Conservation (phyloP, 1,140 invertebrate genomes). For the Conopomorpha cramerella region DNA sequence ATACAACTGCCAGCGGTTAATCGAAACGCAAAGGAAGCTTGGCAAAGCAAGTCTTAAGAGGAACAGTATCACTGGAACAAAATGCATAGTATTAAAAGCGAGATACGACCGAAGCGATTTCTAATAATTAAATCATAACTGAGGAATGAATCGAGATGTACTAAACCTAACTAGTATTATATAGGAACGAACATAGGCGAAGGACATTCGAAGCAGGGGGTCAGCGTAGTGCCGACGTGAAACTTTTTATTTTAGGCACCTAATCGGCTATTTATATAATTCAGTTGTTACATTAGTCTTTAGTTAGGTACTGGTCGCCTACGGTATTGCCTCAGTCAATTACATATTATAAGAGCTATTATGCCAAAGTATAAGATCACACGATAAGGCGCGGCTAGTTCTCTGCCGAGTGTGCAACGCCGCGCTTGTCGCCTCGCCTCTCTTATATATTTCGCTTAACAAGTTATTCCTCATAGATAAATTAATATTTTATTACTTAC, state of each 20-base stretch:
- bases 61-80: no score
- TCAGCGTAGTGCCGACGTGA: no score
- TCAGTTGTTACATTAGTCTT: no score
- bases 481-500: conserved; percentile 57
- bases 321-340: conserved; percentile 40
- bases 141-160: conserved; percentile 49
- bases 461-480: conserved; percentile 46
- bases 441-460: conserved; percentile 40
- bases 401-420: no score
- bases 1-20: no score
- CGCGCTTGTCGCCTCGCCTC: conserved; percentile 38
- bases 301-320: conserved; percentile 43
- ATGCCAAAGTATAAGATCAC: conserved; percentile 51
- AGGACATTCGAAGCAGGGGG: no score
- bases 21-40: no score
- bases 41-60: no score
- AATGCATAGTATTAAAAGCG: conserved; percentile 4
- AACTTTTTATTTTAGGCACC: no score
- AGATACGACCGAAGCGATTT: conserved; percentile 12
- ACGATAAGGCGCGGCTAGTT: no score
- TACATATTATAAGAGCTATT: conserved; percentile 44
- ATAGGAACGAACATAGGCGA: conserved; percentile 45
- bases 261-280: conserved; percentile 35
- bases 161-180: conserved; percentile 53
- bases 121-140: conserved; percentile 6